These are phyloP conservation scores for Amiota mariae DNA, from an alignment of 2,888 invertebrate species.

Conservation along the genomic window DNA sequence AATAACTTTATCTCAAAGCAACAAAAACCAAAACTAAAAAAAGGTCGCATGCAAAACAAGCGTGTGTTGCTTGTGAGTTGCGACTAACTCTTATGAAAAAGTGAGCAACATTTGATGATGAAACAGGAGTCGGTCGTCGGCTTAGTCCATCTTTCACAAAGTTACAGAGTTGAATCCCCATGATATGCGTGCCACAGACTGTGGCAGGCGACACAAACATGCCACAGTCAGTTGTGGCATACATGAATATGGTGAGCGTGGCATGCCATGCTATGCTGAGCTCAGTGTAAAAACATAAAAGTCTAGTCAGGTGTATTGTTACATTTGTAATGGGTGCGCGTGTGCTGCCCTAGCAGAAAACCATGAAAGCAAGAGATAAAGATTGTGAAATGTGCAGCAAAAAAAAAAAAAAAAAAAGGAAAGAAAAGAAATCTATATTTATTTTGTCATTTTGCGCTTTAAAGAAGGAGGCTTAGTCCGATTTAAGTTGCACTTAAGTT, in stretches of 20 bases:
- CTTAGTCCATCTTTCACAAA: no score
- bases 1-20: constrained; percentile 69
- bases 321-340: constrained; percentile 48
- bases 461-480: constrained; percentile 26
- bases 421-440: not conserved
- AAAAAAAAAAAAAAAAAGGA: not conserved
- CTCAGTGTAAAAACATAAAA: constrained; percentile 17
- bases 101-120: constrained; percentile 2
- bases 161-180: not conserved
- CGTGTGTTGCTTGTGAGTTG: constrained; percentile 30
- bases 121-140: constrained; percentile 2
- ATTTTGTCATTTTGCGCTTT: constrained; percentile 21
- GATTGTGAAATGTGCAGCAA: not conserved
- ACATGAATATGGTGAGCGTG: not conserved
- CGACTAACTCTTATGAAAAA: not conserved
- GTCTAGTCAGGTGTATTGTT: constrained; percentile 64
- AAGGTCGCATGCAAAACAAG: constrained; percentile 38
- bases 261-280: constrained; percentile 2
- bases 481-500: constrained; percentile 41
- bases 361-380: not conserved
- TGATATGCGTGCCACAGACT: not conserved
- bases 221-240: not conserved
- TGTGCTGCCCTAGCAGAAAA: not conserved
- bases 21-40: constrained; percentile 49
- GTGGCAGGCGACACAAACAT: not conserved